Base-by-base conservation (phyloP, 2,888 invertebrate genomes). In the Palloptera scutellata region DNA sequence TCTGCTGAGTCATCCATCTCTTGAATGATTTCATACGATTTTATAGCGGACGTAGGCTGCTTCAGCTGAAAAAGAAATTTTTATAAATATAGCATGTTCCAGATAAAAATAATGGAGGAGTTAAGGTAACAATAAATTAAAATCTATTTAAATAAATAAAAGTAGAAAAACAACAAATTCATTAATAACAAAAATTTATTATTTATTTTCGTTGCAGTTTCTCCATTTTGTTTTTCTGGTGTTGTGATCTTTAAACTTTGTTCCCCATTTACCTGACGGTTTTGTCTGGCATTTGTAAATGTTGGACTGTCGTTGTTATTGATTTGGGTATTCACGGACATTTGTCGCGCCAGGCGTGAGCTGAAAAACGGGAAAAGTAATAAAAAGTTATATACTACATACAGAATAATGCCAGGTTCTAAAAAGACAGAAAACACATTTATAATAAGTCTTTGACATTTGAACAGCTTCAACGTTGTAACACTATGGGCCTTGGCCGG, bases 291-390 rank as follows among this genome's bases (percentile, higher is more conserved):
- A 67, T 79, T 80, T 6, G 76, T 70, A 62, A 79, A 70, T n/a
- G 77, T 73, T 15, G 77, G 78, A 20, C 78, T 76, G 58, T 41
- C 6, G 77, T 66, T 17, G 61, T 55, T 48, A 43, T 57, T 69
- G 15, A 67, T 15, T 52, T 65, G 71, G 0, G 58, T 68, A 57
- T 52, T 67, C 54, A 68, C 70, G 42, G 15, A 69, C 19, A 77
- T 70, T 69, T 74, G 80, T 6, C 79, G 74, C 5, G 77, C 76
- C 65, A 81, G 73, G 45, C 79, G 81, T 45, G 83, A 79, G 69
- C 83, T 83, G 48, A 12, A 66, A 58, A 63, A 60, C 12, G 20
- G 20, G 6, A 30, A 30, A 4, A 30, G 30, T 30, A 30, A 6
- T 30, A 4, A 4, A 30, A 30, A 30, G 6, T 30, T 30, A 30